Conservation (phyloP, 2,888 invertebrate species). For the Eustalomyia histrio region DNA sequence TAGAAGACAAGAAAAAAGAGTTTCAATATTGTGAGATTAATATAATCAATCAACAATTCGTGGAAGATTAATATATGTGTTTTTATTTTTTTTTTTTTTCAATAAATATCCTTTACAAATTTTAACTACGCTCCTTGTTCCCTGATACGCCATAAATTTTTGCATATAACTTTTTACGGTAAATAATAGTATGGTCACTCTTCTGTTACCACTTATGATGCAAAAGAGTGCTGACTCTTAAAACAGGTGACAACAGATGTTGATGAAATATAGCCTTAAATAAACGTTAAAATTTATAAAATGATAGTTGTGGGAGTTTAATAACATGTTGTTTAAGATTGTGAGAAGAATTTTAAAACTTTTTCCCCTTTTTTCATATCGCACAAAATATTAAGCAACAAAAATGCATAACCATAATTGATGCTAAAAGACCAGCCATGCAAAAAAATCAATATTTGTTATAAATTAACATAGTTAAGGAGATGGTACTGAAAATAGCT, state of each 20-base stretch:
- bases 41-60: no score
- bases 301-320: constrained; percentile 64
- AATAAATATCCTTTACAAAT: no score
- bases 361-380: not conserved
- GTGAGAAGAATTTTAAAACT: constrained; percentile 50
- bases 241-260: constrained; percentile 65
- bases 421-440: no score
- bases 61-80: no score
- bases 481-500: no score
- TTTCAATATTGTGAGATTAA: no score
- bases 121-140: not conserved
- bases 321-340: constrained; percentile 59
- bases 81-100: no score
- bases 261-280: constrained; percentile 63
- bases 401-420: not conserved
- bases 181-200: constrained; percentile 52
- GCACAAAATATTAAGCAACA: not conserved
- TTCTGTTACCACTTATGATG: constrained; percentile 37
- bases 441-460: no score
- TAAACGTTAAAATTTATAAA: constrained; percentile 54
- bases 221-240: constrained; percentile 53
- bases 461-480: no score
- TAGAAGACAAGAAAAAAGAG: no score
- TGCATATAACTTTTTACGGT: constrained; percentile 26
- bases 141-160: constrained; percentile 16